These are phyloP conservation scores for Gallirallus australis DNA, from an alignment of 2,797 vertebrate species.

Conservation along the genomic window DNA sequence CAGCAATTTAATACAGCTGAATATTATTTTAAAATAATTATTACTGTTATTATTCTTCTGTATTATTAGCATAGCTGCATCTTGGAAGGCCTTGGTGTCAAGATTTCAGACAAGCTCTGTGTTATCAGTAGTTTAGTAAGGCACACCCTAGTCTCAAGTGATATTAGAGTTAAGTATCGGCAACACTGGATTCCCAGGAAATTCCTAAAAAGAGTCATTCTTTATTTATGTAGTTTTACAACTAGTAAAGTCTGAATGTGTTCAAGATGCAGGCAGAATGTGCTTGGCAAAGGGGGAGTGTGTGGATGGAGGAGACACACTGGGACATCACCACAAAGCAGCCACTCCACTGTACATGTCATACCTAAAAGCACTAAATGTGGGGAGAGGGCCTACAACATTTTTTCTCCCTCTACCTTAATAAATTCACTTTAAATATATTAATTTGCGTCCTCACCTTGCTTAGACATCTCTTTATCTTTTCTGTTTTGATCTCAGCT, in stretches of 20 bases:
- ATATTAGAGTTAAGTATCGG: not conserved
- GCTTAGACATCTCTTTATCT: not conserved
- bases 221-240: not conserved
- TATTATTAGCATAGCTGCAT: not conserved
- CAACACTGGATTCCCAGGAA: not conserved
- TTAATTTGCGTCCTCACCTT: not conserved
- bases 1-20: not conserved
- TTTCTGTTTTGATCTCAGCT: not conserved
- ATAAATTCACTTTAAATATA: not conserved
- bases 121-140: not conserved
- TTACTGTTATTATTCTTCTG: not conserved
- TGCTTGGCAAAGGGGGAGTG: not conserved
- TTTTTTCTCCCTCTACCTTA: not conserved
- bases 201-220: not conserved
- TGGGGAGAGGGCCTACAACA: not conserved
- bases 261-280: not conserved
- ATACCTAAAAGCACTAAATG: not conserved
- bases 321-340: not conserved
- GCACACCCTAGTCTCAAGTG: not conserved
- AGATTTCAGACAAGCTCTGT: not conserved
- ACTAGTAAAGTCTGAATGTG: not conserved
- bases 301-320: fast-evolving
- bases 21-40: not conserved
- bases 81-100: not conserved
- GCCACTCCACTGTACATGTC: not conserved